Evolutionary conservation across 2,797 vertebrate species (phyloP).

Genomic region (Simalia tracyae): DNA sequence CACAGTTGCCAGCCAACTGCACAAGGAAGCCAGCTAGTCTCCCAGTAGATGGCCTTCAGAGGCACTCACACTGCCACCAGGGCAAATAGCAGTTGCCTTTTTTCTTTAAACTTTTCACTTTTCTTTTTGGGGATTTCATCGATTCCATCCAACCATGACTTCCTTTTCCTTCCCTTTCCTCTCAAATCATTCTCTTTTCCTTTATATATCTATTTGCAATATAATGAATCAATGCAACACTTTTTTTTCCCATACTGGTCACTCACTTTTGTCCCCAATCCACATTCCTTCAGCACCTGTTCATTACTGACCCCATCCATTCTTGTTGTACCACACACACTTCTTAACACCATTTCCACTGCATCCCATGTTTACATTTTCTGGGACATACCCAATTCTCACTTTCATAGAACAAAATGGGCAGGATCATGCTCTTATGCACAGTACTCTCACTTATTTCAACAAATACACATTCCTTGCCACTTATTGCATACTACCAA

Average conservation of each 20-base stretch:
- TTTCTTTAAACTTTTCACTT: neutral
- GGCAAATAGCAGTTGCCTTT: neutral
- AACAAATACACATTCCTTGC: neutral
- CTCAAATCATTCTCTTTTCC: neutral
- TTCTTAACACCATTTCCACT: neutral
- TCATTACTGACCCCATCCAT: neutral
- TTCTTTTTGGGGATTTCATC: neutral
- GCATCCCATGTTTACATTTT: neutral
- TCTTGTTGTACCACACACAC: neutral
- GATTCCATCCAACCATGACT: neutral
- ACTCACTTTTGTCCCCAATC: neutral
- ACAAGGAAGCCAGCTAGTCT: neutral
- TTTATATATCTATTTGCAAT: neutral
- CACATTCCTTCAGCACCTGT: neutral
- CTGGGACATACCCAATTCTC: neutral
- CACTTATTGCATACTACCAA: neutral
- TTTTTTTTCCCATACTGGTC: neutral
- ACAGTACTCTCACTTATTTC: neutral
- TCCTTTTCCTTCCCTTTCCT: neutral
- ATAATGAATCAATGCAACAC: neutral
- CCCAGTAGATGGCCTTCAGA: neutral
- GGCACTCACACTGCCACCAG: neutral
- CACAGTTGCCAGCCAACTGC: neutral
- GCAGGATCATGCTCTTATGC: neutral
- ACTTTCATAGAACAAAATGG: neutral